These are phyloP conservation scores for Aurelia aurita DNA, from an alignment of 30 jellyfish, hydroid and myxozoan genomes.

Conservation along the genomic window DNA sequence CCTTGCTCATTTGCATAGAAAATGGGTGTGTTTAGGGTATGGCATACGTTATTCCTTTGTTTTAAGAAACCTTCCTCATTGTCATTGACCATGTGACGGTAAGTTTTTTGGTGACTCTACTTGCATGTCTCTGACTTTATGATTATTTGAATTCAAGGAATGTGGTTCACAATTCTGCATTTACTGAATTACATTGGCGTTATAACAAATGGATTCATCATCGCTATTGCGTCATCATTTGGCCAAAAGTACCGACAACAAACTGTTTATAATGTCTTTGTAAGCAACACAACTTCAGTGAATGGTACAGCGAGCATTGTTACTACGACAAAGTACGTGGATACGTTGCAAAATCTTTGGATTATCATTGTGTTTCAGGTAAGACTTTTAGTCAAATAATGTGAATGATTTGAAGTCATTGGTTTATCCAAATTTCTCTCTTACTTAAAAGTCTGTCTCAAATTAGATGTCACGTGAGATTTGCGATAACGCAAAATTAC, in stretches of 20 bases:
- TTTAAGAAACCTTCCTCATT: no score
- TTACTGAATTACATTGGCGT: conserved; percentile 85
- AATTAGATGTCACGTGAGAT: no score
- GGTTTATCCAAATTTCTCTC: no score
- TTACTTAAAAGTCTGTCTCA: no score
- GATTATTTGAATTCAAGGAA: conserved; percentile 44
- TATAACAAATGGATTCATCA: conserved; percentile 81
- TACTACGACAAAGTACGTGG: conserved; percentile 28
- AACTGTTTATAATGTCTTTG: conserved; percentile 28
- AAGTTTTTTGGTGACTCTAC: background rate
- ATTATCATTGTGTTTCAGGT: conserved; percentile 84
- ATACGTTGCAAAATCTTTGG: conserved; percentile 75
- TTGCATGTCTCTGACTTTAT: background rate
- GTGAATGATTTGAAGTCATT: no score
- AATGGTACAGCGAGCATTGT: conserved; percentile 21
- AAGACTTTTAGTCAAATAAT: no score
- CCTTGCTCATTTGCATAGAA: no score
- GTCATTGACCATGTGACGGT: background rate
- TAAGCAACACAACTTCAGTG: conserved; percentile 42
- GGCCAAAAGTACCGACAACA: conserved; percentile 73
- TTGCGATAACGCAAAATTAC: no score
- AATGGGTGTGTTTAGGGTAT: no score
- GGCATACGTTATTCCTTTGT: no score
- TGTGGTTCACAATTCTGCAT: conserved; percentile 84
- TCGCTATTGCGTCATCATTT: conserved; percentile 78